Conservation (phyloP, 2,113 vertebrate species). For the Rhipidura dahli region DNA sequence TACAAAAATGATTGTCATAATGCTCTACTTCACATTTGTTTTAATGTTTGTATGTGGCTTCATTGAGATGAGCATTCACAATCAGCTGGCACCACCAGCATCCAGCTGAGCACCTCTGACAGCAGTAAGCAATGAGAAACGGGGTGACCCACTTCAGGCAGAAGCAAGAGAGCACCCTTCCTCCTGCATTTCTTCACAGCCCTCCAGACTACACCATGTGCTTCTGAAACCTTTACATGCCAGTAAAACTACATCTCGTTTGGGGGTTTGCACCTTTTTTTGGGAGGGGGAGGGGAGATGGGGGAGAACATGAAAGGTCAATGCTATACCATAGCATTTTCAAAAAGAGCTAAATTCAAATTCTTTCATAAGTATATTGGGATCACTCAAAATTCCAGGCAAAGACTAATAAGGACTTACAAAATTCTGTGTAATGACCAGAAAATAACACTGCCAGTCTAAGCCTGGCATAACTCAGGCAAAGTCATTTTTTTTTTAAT, state of each 20-base stretch:
- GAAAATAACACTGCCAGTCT: not conserved
- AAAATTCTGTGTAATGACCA: not conserved
- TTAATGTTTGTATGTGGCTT: not conserved
- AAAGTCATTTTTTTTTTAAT: not conserved
- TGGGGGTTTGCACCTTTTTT: not conserved
- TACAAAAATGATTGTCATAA: not conserved
- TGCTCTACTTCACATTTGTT: not conserved
- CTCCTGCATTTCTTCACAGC: not conserved
- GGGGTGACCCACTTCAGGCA: not conserved
- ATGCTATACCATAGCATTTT: not conserved
- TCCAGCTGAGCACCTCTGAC: not conserved
- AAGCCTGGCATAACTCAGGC: not conserved
- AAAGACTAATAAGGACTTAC: not conserved
- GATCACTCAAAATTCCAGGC: not conserved
- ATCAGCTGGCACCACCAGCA: not conserved
- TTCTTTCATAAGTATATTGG: not conserved
- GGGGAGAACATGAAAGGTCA: not conserved
- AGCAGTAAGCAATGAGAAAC: not conserved
- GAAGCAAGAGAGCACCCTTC: not conserved
- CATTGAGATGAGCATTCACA: not conserved
- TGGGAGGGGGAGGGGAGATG: too few relatives aligned
- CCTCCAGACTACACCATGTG: not conserved
- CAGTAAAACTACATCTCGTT: not conserved
- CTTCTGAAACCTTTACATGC: not conserved
- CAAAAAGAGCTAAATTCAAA: not conserved